Evolutionary conservation across 2,797 vertebrate species (phyloP).

Genomic region (Psittacula echo): DNA sequence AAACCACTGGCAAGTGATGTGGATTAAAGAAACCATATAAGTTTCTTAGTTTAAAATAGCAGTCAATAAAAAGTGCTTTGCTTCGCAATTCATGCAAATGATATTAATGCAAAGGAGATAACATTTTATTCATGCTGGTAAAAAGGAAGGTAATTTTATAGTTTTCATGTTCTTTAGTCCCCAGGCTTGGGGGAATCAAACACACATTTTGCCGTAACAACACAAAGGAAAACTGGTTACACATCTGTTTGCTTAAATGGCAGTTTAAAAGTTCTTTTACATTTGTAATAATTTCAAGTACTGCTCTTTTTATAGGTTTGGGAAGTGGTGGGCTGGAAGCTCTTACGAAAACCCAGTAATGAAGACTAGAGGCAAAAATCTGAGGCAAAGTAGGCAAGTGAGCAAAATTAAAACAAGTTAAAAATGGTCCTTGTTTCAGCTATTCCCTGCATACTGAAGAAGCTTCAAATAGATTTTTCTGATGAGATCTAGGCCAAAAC

Average conservation of each 20-base stretch:
- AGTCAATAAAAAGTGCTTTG: not conserved
- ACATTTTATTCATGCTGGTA: not conserved
- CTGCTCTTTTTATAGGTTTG: conserved; percentile 9
- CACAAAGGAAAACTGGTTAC: not conserved
- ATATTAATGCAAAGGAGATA: not conserved
- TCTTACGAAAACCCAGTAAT: conserved; percentile 3
- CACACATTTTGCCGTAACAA: not conserved
- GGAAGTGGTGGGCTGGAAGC: conserved; percentile 27
- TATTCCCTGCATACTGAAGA: not conserved
- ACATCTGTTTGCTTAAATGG: not conserved
- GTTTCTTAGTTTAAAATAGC: not conserved
- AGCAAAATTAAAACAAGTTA: conserved; percentile 32
- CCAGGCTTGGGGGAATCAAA: not conserved
- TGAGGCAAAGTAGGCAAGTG: conserved; percentile 14
- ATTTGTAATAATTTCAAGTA: not conserved
- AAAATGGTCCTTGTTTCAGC: conserved; percentile 18
- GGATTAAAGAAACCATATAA: not conserved
- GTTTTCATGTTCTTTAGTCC: not conserved
- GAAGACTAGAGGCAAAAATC: conserved; percentile 30
- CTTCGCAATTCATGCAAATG: not conserved
- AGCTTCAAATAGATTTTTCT: not conserved
- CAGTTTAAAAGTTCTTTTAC: conserved; percentile 20
- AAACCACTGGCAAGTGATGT: not conserved
- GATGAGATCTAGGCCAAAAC: conserved; percentile 10
- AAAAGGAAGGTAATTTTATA: not conserved